phyloP scores from a whole-genome alignment of 2,113 vertebrate species.

The Zosterops borbonicus region DNA sequence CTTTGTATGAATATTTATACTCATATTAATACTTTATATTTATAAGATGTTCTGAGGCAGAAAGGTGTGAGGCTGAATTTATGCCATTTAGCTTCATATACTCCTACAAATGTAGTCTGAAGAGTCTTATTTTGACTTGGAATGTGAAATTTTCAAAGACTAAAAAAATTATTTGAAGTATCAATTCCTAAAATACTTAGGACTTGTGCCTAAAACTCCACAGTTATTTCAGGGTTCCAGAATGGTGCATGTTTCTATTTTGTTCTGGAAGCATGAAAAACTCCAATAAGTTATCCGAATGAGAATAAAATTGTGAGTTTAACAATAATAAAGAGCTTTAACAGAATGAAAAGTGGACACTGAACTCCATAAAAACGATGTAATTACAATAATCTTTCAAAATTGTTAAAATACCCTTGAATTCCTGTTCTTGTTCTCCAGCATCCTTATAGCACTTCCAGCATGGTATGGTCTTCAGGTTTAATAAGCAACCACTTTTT shows the following conservation, averaged over 20 bases:
- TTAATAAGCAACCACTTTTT: neutral
- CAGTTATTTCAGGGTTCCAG: neutral
- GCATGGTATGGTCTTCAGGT: neutral
- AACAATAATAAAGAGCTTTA: neutral
- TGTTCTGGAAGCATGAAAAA: neutral
- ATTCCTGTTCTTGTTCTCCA: neutral
- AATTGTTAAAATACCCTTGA: neutral
- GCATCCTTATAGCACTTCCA: neutral
- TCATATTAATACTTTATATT: neutral
- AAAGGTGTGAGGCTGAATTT: constrained; percentile 19
- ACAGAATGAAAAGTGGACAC: neutral
- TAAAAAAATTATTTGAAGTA: neutral
- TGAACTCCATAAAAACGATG: neutral
- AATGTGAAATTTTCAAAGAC: neutral
- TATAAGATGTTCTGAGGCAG: neutral
- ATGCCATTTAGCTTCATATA: neutral
- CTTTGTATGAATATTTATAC: constrained; percentile 10
- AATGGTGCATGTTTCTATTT: neutral
- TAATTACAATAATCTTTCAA: neutral
- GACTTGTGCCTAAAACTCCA: neutral
- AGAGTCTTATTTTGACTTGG: neutral
- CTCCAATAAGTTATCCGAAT: neutral
- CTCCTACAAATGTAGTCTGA: neutral
- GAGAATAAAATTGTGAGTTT: neutral
- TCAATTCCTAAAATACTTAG: neutral